Base-by-base conservation (phyloP, 1,140 invertebrate species). In the Cyclina sinensis region DNA sequence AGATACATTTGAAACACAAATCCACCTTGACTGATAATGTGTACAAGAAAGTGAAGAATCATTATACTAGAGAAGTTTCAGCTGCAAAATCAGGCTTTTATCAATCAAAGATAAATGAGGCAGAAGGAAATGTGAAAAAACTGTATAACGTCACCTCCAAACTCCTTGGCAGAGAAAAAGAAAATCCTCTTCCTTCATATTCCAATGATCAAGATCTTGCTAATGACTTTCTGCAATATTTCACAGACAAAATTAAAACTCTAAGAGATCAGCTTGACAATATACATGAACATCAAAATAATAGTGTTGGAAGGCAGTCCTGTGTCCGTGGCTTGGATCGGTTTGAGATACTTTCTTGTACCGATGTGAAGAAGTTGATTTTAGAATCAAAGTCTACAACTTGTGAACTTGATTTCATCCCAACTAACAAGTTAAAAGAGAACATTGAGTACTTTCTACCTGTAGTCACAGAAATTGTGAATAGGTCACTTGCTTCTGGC, bases 71-170 rank as follows among this genome's bases (percentile, higher is more conserved):
- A 35, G 80, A 21, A 65, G n/a, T 43, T 30, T 14, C 37, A 39
- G 14, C 30, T 16, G 35, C 57, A 68, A 82, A 46, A 59, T 32
- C 24, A 32, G 37, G 54, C n/a, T 82, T 24, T 35, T 82, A 48
- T 82, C 59, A 82, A 30, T 24, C 24, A 24, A 65, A 62, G n/a
- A 65, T 82, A 62, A 59, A 39, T 68, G 80, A 65, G 4, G 59
- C 59, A 39, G 80, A 68, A 27, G 80, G 80, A 24, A 46, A 82
- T 82, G 80, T 82, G 37, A 82, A 82, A 30, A 35, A 68, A 68
- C 57, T 82, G 32, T 82, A 82, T 37, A 68, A 30, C 5, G 80
- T 82, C 14, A 82, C 80, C 37, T 82, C 80, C 11, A 27, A 39
- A 21, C 57, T 82, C n/a, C 59, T 82, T 27, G 80, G 80, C n/a